Evolutionary conservation across 1,140 invertebrate genomes (phyloP), one percentile per base, ranked within the genome.

Genomic region (Dreissena polymorpha): DNA sequence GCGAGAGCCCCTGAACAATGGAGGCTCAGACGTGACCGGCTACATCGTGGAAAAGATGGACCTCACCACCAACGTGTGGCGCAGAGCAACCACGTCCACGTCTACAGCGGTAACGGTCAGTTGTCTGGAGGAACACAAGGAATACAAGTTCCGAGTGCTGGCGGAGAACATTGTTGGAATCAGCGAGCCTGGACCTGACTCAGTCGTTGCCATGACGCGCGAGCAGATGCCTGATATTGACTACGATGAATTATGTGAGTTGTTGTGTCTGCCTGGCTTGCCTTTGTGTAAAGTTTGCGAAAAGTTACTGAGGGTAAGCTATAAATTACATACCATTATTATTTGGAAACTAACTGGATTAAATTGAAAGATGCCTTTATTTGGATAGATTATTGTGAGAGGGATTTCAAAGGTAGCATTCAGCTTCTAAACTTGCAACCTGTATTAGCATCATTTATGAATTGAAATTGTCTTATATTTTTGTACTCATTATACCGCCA

Each of bases 111-210:
- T 97, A 91, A 98, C 96, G 10, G 88, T 93, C 55, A 86, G 87
- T 29, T 91, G 88, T 75, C 85, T 93, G 29, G 88, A 90, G 49
- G 91, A 92, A 50, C 97, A 97, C 67, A 95, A 95, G 85, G 95
- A 97, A 50, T 99, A 99, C 92, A 97, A 99, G 85, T 99, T 99
- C 95, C 95, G 98, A 71, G 97, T 99, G 0, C 96, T 97, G 94
- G 98, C 98, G 75, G 98, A 99, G 93, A 99, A 99, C 93, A 96
- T 98, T 90, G 98, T 99, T 90, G 98, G 98, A 71, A 95, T 96
- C 77, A 99, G 98, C 23, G 98, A 99, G 87, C 97, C 98, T 7
- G 96, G 93, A 53, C 86, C 91, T 39, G 87, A 89, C 67, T 88
- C 89, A 13, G 88, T 89, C 63, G 73, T 86, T 13, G 88, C 89